These are phyloP conservation scores for Steatocranus sp. DNA, from an alignment of 2,797 vertebrate species.

Conservation along the genomic window DNA sequence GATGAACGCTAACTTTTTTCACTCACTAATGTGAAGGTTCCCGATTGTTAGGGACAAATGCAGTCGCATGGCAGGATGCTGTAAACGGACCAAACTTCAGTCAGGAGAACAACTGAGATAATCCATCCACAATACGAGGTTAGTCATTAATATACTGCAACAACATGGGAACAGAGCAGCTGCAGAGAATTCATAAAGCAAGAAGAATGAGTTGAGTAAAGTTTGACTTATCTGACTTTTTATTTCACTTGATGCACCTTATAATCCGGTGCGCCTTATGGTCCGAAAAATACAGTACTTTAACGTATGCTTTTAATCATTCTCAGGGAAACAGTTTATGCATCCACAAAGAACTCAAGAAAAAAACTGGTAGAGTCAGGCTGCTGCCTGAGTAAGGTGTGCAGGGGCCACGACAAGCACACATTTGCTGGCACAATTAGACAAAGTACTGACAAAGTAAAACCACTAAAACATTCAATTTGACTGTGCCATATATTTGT, in stretches of 20 bases:
- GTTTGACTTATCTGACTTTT: background rate
- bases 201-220: background rate
- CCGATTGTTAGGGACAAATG: too few relatives aligned
- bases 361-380: background rate
- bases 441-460: background rate
- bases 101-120: background rate
- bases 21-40: too few relatives aligned
- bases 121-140: background rate
- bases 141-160: rapidly evolving
- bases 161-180: background rate
- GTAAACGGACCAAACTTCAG: background rate
- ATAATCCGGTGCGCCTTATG: background rate
- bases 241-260: background rate
- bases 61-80: background rate
- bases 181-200: background rate
- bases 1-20: too few relatives aligned
- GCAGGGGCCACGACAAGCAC: background rate
- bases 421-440: background rate
- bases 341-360: background rate
- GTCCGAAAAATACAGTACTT: background rate
- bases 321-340: background rate
- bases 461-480: background rate
- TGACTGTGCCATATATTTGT: background rate
- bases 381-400: background rate
- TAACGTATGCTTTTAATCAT: background rate